Base-by-base conservation (phyloP, 2,888 invertebrate species). In the Drepanosiphum platanoidis region DNA sequence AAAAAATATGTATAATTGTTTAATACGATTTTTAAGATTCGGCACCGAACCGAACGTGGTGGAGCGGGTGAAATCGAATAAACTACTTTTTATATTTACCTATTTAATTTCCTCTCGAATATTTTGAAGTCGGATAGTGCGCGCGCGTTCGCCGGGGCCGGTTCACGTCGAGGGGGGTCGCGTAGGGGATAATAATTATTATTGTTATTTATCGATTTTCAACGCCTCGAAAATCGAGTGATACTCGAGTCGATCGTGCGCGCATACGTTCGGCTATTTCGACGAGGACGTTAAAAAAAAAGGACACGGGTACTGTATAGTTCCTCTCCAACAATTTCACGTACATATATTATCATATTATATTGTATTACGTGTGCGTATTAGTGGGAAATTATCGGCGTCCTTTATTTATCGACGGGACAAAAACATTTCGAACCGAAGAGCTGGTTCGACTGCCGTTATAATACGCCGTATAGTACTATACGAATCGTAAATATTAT, bases 381-480 rank as follows among this genome's bases (percentile, higher is more conserved):
- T n/a, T n/a, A n/a, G n/a, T n/a, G n/a, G n/a, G 71, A 46, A 22
- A 70, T 34, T 34, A 30, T 58, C 11, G n/a, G n/a, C 5, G 27
- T 75, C 27, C n/a, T 80, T 52, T 80, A 70, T 70, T 80, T 52
- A 36, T 70, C 34, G 36, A 52, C n/a, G n/a, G n/a, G n/a, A 52
- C 34, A n/a, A 42, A 82, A 58, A 61, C 34, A 72, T n/a, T 64
- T 42, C 81, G 72, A 72, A 82, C 61, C 46, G 34, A 72, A 61
- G 61, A 61, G 71, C 30, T 81, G 22, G 39, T 72, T 72, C 61
- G 13, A 72, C 39, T 71, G 32, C 30, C 66, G 11, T 9, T 77
- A 36, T 39, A 52, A 13, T 11, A 11, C n/a, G n/a, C n/a, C n/a
- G 11, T 34, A 30, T 77, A 36, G 27, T 52, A 13, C 22, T 32